phyloP scores from a whole-genome alignment of 92 coral and sea anemone species.

The Pocillopora meandrina region DNA sequence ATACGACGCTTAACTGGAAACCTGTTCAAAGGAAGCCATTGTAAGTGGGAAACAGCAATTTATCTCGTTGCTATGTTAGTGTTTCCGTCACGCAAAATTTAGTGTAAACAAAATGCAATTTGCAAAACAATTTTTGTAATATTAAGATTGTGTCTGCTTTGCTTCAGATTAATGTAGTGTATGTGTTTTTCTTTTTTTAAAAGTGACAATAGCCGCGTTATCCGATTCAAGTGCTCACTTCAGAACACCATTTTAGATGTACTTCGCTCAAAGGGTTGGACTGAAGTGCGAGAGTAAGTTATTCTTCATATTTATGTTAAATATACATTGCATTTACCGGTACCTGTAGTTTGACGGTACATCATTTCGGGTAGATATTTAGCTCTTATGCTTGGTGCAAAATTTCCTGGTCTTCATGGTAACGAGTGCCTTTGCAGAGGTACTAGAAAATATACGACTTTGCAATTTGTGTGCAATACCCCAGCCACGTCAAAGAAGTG shows the following conservation, averaged over 20 bases:
- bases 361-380: too few species aligned
- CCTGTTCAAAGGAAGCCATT: constrained; percentile 81
- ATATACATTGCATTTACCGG: too few species aligned
- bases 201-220: not conserved
- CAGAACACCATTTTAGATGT: constrained; percentile 97
- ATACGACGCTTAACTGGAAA: constrained; percentile 77
- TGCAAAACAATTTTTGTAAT: not conserved
- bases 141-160: not conserved
- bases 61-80: not conserved
- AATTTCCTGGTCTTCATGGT: too few species aligned
- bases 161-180: not conserved
- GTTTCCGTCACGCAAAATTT: not conserved
- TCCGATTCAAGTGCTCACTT: constrained; percentile 87
- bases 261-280: constrained; percentile 94
- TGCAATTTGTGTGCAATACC: too few species aligned
- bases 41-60: constrained; percentile 56
- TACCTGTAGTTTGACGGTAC: not conserved
- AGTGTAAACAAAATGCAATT: not conserved
- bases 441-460: too few species aligned
- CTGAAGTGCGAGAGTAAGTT: constrained; percentile 90
- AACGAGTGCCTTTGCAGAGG: too few species aligned
- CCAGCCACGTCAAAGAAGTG: too few species aligned
- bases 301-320: not conserved
- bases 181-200: not conserved
- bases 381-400: too few species aligned